Evolutionary conservation across 2,888 invertebrate genomes (phyloP).

Genomic region (Panorpa germanica): DNA sequence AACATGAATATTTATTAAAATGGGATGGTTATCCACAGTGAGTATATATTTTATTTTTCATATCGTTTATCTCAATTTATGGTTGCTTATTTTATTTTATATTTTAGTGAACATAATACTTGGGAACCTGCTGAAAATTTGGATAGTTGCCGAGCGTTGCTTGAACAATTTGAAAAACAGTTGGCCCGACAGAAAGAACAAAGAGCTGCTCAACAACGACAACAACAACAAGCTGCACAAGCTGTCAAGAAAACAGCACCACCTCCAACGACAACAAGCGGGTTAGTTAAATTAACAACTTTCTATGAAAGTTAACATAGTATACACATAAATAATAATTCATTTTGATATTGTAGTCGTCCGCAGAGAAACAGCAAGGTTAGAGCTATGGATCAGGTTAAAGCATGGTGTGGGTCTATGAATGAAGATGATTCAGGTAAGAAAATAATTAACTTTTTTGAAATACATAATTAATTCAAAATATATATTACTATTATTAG

Average conservation of each 20-base stretch:
- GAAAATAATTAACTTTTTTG: too few species aligned
- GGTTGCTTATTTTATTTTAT: conserved; percentile 11
- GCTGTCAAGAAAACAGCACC: conserved; percentile 23
- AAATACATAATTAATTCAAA: too few species aligned
- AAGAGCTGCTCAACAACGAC: conserved; percentile 27
- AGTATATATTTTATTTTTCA: conserved; percentile 27
- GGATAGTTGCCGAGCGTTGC: conserved; percentile 51
- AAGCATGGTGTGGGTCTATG: conserved; percentile 62
- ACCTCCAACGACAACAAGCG: conserved; percentile 21
- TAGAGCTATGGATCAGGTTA: conserved; percentile 65
- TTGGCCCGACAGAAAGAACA: conserved; percentile 55
- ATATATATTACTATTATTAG: too few species aligned
- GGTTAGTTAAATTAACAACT: conserved; percentile 9
- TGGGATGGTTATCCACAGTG: conserved; percentile 67
- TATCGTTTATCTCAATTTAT: too few species aligned
- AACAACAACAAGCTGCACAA: conserved; percentile 13
- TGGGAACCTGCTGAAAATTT: conserved; percentile 70
- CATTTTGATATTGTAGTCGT: conserved; percentile 27
- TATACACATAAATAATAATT: conserved; percentile 6
- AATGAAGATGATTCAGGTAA: conserved; percentile 33
- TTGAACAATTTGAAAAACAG: conserved; percentile 66
- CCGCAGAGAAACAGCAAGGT: conserved; percentile 62
- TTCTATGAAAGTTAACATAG: not conserved
- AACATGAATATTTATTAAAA: conserved; percentile 67
- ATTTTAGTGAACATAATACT: conserved; percentile 51